phyloP scores from a whole-genome alignment of 1,140 invertebrate species.

The Chymomyza costata region DNA sequence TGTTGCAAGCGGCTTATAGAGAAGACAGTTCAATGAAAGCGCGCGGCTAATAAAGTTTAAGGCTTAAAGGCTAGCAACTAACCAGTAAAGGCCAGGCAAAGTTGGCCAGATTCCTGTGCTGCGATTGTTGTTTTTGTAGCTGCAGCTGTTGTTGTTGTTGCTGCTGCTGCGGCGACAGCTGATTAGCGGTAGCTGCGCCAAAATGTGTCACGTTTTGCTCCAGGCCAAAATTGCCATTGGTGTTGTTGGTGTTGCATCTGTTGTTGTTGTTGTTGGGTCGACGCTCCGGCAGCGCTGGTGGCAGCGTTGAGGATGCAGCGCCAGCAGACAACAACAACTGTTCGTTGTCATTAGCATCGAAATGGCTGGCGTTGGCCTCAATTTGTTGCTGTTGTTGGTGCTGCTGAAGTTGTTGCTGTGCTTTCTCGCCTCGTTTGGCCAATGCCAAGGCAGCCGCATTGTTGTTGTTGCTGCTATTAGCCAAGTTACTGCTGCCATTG shows the following conservation, averaged over 20 bases:
- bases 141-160: slow-evolving; percentile 22
- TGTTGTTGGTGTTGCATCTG: slow-evolving; percentile 31
- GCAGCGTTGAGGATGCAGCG: slow-evolving; percentile 41
- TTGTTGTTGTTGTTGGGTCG: slow-evolving; percentile 43
- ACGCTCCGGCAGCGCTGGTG: slow-evolving; percentile 56
- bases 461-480: slow-evolving; percentile 24
- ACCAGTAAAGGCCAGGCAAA: slow-evolving; percentile 19
- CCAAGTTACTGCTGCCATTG: slow-evolving; percentile 25
- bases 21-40: slow-evolving; percentile 30
- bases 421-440: slow-evolving; percentile 36
- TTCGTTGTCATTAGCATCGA: slow-evolving; percentile 14
- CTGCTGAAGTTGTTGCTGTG: slow-evolving; percentile 4
- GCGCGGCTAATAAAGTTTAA: slow-evolving; percentile 31
- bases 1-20: too few relatives aligned
- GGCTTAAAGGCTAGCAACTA: too few relatives aligned
- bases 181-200: slow-evolving; percentile 24
- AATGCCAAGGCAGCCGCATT: slow-evolving; percentile 42
- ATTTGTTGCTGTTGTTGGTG: slow-evolving; percentile 14
- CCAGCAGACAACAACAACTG: slow-evolving; percentile 13
- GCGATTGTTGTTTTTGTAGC: slow-evolving; percentile 35
- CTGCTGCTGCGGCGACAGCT: slow-evolving; percentile 14
- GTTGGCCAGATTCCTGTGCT: slow-evolving; percentile 34
- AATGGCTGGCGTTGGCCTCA: slow-evolving; percentile 23
- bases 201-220: slow-evolving; percentile 41
- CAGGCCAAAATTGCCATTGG: background rate